Evolutionary conservation across 2,888 invertebrate species (phyloP).

Genomic region (Eupsilia transversa): DNA sequence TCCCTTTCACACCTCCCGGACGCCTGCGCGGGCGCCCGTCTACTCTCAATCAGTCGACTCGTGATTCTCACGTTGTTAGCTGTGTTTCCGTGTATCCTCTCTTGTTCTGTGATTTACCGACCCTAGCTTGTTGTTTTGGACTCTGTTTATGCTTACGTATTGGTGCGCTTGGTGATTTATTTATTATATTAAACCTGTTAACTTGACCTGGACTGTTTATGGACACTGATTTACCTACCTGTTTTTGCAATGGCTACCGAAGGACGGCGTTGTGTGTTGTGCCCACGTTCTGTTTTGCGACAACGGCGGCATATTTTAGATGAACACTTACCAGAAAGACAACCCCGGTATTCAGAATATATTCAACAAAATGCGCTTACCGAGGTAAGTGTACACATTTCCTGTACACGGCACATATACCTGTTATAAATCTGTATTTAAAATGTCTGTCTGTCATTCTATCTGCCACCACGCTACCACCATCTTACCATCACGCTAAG

Average conservation of each 20-base stretch:
- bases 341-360: not conserved
- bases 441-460: no score
- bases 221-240: constrained; percentile 5
- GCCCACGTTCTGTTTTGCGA: constrained; percentile 1
- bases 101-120: constrained; percentile 4
- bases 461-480: no score
- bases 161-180: not conserved
- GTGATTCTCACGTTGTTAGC: no score
- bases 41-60: no score
- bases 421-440: no score
- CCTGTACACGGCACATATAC: not conserved
- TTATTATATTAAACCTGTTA: not conserved
- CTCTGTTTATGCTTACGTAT: not conserved
- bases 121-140: constrained; percentile 3
- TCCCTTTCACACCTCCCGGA: no score
- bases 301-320: constrained; percentile 6
- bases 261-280: constrained; percentile 1
- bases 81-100: constrained; percentile 1
- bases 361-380: constrained; percentile 5
- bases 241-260: not conserved
- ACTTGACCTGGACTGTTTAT: constrained; percentile 4
- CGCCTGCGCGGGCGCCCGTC: no score
- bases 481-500: no score
- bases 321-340: not conserved
- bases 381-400: constrained; percentile 5